Evolutionary conservation across 2,113 vertebrate species (phyloP).

Genomic region (Bungarus multicinctus): DNA sequence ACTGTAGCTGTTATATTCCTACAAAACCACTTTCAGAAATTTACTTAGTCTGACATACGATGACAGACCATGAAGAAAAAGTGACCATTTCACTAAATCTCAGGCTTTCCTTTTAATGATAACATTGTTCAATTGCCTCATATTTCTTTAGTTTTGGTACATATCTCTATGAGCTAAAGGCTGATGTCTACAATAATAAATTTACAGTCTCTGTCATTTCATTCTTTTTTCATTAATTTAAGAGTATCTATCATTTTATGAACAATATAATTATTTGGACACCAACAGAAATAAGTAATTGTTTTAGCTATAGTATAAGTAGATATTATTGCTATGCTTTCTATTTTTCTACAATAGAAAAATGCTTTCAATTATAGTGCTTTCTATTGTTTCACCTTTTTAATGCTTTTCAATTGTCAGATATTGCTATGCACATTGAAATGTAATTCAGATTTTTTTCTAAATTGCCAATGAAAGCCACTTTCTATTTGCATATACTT

Average conservation of each 20-base stretch:
- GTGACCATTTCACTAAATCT: not conserved
- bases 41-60: rapidly evolving
- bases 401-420: no score
- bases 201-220: conserved; percentile 25
- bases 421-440: no score
- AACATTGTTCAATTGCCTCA: not conserved
- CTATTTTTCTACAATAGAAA: no score
- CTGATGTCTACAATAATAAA: conserved; percentile 53
- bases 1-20: not conserved
- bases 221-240: conserved; percentile 44
- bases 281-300: no score
- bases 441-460: no score
- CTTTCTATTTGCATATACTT: no score
- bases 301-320: no score
- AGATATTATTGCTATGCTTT: no score
- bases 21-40: not conserved
- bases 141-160: conserved; percentile 23
- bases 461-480: no score
- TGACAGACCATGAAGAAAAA: not conserved
- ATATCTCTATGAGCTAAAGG: conserved; percentile 35
- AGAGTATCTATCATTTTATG: conserved; percentile 13
- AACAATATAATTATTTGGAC: not conserved
- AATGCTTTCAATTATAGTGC: no score
- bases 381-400: no score
- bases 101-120: not conserved